Evolutionary conservation across 2,797 vertebrate species (phyloP), one percentile per base, ranked within the genome.

Genomic region (Chaunax sp.): DNA sequence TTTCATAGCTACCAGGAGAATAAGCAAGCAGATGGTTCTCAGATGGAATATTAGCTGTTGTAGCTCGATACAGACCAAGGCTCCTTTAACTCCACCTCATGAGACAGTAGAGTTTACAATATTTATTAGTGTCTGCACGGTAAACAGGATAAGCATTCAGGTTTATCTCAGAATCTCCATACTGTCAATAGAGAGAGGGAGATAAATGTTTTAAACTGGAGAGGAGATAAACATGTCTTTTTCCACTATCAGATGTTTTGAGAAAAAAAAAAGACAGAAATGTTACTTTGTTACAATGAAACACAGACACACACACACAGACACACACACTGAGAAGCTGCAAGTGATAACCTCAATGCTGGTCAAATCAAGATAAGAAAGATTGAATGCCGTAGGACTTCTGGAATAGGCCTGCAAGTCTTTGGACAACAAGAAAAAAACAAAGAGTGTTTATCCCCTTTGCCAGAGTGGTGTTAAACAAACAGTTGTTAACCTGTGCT

Each of bases 291-390:
- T 28, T 28, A 80, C 72, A 69, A 74, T 54, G 20, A 77, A 75
- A 74, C 26, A 59, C 30, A 49, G 15, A 19, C 38, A 35, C 20
- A 46, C 18, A 45, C 4, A 53, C 38, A 41, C 20, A 46, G 7
- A 45, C 4, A 53, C 18, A 13, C 37, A 57, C 38, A 46, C 18
- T 26, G 41, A 67, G 37, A 75, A 38, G 62, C 62, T 81, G 25
- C 28, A 33, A 46, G 41, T 74, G 77, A 86, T 83, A 80, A 86
- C 75, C 74, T 64, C 47, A 50, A 45, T 22, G 69, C 25, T 38
- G 77, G 61, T 51, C 56, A 72, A 74, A 80, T 84, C 72, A 58
- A 88, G 83, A 88, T 84, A 84, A 58, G 75, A 64, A 30, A 66
- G 63, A 80, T 18, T 54, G 74, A 78, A 51, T 2, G 9, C 63